Evolutionary conservation across 2,797 vertebrate species (phyloP), one percentile per base, ranked within the genome.

Genomic region (Pelodytes ibericus): DNA sequence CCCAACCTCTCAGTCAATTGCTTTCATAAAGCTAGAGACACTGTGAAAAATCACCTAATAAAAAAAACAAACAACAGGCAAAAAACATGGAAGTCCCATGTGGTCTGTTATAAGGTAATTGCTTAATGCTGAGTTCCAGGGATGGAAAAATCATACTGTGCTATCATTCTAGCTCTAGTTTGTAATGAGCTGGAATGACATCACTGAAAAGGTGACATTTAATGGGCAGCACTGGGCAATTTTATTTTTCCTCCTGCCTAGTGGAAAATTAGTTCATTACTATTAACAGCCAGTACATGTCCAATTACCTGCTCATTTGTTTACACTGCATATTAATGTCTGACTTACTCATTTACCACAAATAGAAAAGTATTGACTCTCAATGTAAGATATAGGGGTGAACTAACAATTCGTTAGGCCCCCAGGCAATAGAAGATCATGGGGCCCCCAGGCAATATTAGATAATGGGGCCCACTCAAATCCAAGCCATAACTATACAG

Each of bases 241-340:
- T 79, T 67, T 22, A 29, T 72, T 72, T 66, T 73, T 61, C 57
- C 65, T 39, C 71, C 64, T 74, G 70, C 47, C 71, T 73, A 63
- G 77, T 69, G 77, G 77, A 74, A 79, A 79, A 73, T 79, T 11
- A 69, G 58, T 73, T 69, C 33, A 74, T 73, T 79, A 69, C 63
- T 65, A 71, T 64, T 69, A 62, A 49, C 64, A 44, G 63, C 44
- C 56, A 73, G 58, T 26, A 49, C 44, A 73, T 64, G 39, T 31
- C 67, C 16, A 79, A 79, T 79, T 79, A 74, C 44, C 64, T 30
- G 68, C 62, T 69, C 61, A 44, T 67, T 68, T 67, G 41, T 58
- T 63, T 44, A 22, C 56, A 58, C 57, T 79, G 62, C 53, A 22
- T 33, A 66, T 66, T 65, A 51, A 59, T 73, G 60, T 41, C 36